Percentiles rank a stretch among this genome's conserved stretches.
These are phyloP conservation scores for Glyptemys insculpta DNA, from an alignment of 2,797 vertebrate genomes.

Conservation along the genomic window DNA sequence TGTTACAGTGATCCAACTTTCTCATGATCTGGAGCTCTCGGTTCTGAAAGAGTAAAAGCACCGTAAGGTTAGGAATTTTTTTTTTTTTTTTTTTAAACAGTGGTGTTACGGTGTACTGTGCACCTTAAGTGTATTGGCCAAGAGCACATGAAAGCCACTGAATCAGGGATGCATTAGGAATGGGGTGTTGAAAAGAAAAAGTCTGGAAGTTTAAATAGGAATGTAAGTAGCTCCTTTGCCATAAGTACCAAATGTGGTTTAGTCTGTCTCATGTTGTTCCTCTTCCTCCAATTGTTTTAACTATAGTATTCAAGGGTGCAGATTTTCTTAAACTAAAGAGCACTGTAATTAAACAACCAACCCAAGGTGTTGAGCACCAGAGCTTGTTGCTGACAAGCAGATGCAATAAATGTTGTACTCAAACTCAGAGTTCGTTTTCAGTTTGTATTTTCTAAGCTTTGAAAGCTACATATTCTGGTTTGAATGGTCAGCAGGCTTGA, in stretches of 20 bases:
- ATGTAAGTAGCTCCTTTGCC: not conserved
- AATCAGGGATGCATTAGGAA: not conserved
- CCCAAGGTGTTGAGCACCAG: not conserved
- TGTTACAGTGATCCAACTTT: slow-evolving; percentile 99
- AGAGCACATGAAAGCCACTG: not conserved
- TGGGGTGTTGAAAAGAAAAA: not conserved
- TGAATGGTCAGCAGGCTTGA: not conserved
- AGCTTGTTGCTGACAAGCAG: not conserved
- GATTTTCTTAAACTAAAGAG: not conserved
- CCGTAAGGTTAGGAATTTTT: slow-evolving; percentile 19
- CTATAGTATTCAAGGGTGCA: not conserved
- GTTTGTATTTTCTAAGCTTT: not conserved
- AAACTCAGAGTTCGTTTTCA: not conserved
- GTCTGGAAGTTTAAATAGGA: not conserved
- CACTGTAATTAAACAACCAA: not conserved
- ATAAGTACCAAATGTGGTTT: fast-evolving
- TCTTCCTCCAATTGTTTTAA: not conserved
- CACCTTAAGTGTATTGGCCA: not conserved
- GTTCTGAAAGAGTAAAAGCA: slow-evolving; percentile 85
- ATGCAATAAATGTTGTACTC: not conserved
- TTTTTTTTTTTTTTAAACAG: not conserved
- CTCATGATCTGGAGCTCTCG: slow-evolving; percentile 98
- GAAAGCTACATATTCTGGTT: not conserved
- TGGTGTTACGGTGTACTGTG: not conserved
- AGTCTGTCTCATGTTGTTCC: not conserved